These are phyloP conservation scores for Cassiopea andromeda DNA, from an alignment of 30 jellyfish, hydroid and myxozoan genomes.

Conservation along the genomic window DNA sequence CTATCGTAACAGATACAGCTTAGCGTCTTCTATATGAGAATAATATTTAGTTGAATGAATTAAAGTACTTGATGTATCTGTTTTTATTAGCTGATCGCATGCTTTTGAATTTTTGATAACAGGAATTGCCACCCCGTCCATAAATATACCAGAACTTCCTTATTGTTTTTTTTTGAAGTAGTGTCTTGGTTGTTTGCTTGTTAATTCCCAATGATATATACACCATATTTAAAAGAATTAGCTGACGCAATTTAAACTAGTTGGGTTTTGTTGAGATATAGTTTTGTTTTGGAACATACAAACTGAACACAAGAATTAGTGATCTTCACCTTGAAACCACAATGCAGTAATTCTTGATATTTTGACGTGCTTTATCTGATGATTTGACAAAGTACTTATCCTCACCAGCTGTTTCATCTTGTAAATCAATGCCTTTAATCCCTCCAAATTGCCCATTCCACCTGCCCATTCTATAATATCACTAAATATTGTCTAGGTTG, in stretches of 20 bases:
- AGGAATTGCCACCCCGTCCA: no score
- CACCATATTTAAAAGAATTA: no score
- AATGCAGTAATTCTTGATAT: constrained; percentile 28
- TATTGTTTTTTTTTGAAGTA: no score
- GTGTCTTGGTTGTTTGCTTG: no score
- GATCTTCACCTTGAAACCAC: constrained; percentile 24
- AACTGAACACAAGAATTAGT: neutral
- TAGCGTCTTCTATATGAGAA: no score
- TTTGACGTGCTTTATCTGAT: constrained; percentile 21
- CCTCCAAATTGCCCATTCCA: constrained; percentile 29
- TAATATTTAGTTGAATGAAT: no score
- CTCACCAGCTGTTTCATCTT: constrained; percentile 29
- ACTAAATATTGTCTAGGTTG: neutral
- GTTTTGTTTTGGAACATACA: neutral
- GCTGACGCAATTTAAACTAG: neutral
- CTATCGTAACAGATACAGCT: no score
- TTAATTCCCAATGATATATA: no score
- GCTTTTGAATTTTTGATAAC: no score
- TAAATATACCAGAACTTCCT: no score
- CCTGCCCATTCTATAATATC: constrained; percentile 26
- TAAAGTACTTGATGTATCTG: no score
- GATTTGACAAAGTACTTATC: constrained; percentile 7
- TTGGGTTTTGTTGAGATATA: neutral
- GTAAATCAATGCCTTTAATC: constrained; percentile 38
- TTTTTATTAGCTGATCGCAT: no score